Conservation (phyloP, 2,113 vertebrate genomes). For the Tichodroma muraria region DNA sequence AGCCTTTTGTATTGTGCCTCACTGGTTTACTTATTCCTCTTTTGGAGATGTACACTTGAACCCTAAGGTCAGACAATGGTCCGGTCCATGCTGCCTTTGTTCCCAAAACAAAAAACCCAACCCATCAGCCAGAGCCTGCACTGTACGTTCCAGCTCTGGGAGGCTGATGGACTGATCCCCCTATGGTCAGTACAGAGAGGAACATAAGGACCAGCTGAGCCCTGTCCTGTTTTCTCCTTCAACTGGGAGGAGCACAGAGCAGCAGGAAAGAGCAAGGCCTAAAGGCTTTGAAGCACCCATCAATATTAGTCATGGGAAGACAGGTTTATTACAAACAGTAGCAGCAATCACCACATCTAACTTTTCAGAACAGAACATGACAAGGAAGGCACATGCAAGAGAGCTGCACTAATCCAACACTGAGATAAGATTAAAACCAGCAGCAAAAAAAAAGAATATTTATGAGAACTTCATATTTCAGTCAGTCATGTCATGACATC, state of each 20-base stretch:
- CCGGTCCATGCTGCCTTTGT: not conserved
- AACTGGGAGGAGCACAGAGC: not conserved
- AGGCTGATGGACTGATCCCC: not conserved
- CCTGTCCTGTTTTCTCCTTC: not conserved
- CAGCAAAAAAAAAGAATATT: not conserved
- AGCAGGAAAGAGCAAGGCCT: not conserved
- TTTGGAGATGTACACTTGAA: not conserved
- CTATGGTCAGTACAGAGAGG: fast-evolving
- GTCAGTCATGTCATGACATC: not conserved
- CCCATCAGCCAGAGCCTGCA: not conserved
- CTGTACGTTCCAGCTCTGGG: not conserved
- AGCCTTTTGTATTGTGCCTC: not conserved
- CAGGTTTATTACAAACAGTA: not conserved
- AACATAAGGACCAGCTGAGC: not conserved
- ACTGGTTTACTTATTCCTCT: not conserved
- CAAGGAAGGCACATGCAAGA: not conserved
- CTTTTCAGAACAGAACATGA: not conserved
- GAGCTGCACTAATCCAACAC: not conserved
- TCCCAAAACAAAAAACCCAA: not conserved
- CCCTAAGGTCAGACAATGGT: not conserved
- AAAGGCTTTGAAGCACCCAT: not conserved
- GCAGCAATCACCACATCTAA: not conserved
- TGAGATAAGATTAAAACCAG: not conserved
- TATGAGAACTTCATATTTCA: not conserved
- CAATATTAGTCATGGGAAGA: not conserved